Conservation (phyloP, 2,113 vertebrate species). For the Megaceryle torquata region DNA sequence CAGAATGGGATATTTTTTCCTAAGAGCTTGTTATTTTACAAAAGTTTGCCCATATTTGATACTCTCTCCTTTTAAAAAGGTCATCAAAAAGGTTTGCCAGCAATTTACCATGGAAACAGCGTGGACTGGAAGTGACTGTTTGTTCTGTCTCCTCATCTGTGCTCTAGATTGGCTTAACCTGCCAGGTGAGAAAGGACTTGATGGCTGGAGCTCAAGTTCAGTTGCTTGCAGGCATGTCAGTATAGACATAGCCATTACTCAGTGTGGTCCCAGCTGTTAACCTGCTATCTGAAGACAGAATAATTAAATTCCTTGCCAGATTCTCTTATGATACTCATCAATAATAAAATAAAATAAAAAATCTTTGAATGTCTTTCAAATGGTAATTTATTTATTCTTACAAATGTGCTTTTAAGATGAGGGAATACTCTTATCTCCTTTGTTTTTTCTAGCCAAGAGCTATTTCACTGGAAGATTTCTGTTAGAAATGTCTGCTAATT, state of each 20-base stretch:
- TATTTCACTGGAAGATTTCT: neutral
- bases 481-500: neutral
- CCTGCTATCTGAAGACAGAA: neutral
- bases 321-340: neutral
- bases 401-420: neutral
- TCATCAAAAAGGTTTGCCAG: neutral
- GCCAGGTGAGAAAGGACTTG: neutral
- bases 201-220: neutral
- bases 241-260: neutral
- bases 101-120: neutral
- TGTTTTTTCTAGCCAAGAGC: neutral
- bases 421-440: neutral
- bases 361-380: neutral
- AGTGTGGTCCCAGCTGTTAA: neutral
- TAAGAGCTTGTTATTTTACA: neutral
- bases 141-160: neutral
- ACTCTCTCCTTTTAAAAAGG: neutral
- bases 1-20: neutral
- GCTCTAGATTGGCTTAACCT: neutral
- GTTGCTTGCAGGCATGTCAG: neutral
- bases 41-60: neutral
- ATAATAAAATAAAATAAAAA: neutral
- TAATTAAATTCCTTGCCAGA: neutral
- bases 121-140: neutral
- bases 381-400: neutral